A percentile compares a stretch with the other conserved stretches of the same genome.
phyloP scores from a whole-genome alignment of 2,888 invertebrate species.

The Nomada fucata region DNA sequence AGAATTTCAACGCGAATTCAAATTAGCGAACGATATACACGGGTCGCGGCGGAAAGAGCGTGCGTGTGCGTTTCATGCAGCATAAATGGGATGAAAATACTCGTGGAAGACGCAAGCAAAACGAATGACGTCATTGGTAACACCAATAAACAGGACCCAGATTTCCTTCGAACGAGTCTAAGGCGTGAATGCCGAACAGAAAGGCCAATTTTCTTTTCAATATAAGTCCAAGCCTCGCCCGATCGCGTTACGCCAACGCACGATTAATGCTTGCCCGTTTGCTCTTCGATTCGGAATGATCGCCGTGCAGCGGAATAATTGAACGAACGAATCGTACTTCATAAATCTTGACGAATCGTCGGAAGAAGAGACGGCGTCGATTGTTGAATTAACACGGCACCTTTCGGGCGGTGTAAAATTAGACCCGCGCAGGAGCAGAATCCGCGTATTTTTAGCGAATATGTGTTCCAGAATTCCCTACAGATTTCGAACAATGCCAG shows the following conservation, averaged over 20 bases:
- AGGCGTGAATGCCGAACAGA: slow-evolving; percentile 39
- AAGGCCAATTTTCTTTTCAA: slow-evolving; percentile 45
- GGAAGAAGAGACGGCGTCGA: background rate
- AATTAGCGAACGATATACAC: slow-evolving; percentile 24
- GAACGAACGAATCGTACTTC: background rate
- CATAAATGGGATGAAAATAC: slow-evolving; percentile 73
- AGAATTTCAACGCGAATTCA: slow-evolving; percentile 14
- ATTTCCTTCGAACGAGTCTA: slow-evolving; percentile 66
- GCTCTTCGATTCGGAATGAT: background rate
- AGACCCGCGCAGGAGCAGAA: background rate
- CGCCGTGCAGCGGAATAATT: background rate
- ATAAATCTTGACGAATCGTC: background rate
- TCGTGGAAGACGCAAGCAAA: slow-evolving; percentile 62
- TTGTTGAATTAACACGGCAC: background rate
- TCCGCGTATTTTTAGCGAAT: slow-evolving; percentile 17
- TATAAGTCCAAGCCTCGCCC: background rate
- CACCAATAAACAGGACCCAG: slow-evolving; percentile 74
- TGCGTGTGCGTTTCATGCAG: slow-evolving; percentile 37
- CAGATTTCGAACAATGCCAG: background rate
- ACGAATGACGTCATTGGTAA: slow-evolving; percentile 71
- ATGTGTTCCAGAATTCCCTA: background rate
- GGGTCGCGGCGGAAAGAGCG: slow-evolving; percentile 21
- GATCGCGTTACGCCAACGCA: background rate
- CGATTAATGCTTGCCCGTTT: background rate
- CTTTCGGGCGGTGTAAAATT: slow-evolving; percentile 10